These are phyloP conservation scores for Sparidentex hasta DNA, from an alignment of 2,797 vertebrate genomes.

Conservation along the genomic window DNA sequence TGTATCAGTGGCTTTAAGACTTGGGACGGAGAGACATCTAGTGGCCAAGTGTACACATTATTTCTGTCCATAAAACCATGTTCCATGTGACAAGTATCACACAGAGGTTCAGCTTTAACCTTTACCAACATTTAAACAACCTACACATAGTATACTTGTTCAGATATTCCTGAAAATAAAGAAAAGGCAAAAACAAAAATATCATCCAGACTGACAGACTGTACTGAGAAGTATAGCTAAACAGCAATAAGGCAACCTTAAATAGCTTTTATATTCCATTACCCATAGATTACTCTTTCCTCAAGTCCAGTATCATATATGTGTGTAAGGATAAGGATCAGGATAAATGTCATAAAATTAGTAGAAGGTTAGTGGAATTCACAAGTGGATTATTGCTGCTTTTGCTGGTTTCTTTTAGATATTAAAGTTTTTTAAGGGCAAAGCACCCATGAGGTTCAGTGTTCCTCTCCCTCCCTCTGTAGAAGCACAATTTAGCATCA, in stretches of 20 bases:
- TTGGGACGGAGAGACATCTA: constrained; percentile 65
- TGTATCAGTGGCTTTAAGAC: neutral
- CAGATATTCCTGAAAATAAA: neutral
- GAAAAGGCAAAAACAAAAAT: neutral
- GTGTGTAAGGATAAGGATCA: too few relatives aligned
- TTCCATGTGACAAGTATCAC: neutral
- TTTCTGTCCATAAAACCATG: neutral
- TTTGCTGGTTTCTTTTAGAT: too few relatives aligned
- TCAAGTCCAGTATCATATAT: neutral
- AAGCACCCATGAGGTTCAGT: too few relatives aligned
- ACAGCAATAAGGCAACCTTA: neutral
- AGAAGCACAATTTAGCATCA: too few relatives aligned
- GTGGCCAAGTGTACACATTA: constrained; percentile 23
- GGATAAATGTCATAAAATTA: neutral
- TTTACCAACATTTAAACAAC: neutral
- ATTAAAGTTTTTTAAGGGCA: too few relatives aligned
- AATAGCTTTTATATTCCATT: neutral
- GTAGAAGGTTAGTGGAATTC: too few relatives aligned
- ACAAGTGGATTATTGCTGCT: too few relatives aligned
- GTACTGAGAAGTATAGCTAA: neutral
- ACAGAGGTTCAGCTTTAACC: neutral
- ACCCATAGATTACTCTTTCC: too few relatives aligned
- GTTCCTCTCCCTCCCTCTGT: too few relatives aligned
- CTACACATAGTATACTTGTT: neutral
- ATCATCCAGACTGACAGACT: neutral